A percentile compares a stretch with the other conserved stretches of the same genome.
These are phyloP conservation scores for Ptilorrhoa leucosticta DNA, from an alignment of 2,113 vertebrate species.

Conservation along the genomic window DNA sequence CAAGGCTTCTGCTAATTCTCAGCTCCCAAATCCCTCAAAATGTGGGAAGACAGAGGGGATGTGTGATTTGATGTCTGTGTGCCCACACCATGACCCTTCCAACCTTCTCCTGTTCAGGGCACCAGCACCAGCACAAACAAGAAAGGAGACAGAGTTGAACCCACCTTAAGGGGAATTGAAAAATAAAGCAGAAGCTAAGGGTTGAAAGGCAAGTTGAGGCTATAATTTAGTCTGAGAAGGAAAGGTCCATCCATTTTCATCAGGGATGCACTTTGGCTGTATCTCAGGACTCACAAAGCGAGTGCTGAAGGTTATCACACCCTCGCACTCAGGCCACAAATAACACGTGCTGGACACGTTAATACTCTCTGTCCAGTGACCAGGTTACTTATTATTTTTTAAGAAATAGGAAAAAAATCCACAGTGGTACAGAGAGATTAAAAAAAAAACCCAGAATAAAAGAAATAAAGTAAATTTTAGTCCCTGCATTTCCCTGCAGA, in stretches of 20 bases:
- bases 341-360: background rate
- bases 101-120: background rate
- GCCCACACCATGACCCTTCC: background rate
- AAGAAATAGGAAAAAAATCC: background rate
- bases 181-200: background rate
- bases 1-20: background rate
- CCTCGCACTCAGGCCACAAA: background rate
- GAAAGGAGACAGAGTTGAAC: background rate
- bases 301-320: background rate
- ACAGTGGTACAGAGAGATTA: background rate
- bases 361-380: background rate
- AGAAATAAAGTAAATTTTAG: background rate
- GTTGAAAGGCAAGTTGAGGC: background rate
- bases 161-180: background rate
- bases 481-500: background rate
- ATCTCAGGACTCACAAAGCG: background rate
- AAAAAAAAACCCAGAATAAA: background rate
- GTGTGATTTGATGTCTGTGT: background rate
- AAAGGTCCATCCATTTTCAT: slow-evolving; percentile 3
- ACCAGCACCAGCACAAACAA: background rate
- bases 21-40: background rate
- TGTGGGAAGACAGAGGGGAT: background rate
- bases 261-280: background rate
- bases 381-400: background rate
- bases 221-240: background rate